Percentiles rank a stretch among this genome's conserved stretches.
Conservation (phyloP, 2,888 invertebrate species). For the Leptopilina syphax region DNA sequence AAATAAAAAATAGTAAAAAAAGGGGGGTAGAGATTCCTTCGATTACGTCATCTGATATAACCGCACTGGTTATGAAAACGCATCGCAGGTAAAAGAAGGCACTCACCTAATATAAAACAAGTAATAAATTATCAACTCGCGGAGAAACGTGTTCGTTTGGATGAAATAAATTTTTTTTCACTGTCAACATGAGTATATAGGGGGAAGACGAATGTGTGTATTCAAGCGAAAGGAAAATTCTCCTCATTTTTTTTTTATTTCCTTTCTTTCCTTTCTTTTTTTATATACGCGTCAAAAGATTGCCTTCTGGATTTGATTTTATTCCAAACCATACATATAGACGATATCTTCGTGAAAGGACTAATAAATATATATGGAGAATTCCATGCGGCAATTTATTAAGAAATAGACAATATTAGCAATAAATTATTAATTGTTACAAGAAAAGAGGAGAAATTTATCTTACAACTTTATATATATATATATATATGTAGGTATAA, state of each 20-base stretch:
- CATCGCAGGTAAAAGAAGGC: not conserved
- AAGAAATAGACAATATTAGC: not conserved
- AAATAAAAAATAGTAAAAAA: not conserved
- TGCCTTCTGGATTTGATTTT: conserved; percentile 6
- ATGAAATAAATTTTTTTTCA: conserved; percentile 5
- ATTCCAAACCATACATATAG: not conserved
- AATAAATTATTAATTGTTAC: conserved; percentile 15
- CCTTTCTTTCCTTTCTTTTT: not conserved
- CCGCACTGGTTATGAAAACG: conserved; percentile 6
- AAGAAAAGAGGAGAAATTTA: conserved; percentile 6
- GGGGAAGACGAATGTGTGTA: not conserved
- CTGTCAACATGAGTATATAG: not conserved
- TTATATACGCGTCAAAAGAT: not conserved
- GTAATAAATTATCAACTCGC: conserved; percentile 2
- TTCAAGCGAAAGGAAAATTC: conserved; percentile 5
- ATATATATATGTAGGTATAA: too few species aligned
- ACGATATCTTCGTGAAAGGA: not conserved
- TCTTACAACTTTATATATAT: not conserved
- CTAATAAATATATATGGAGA: not conserved
- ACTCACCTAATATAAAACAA: not conserved
- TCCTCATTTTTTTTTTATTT: too few species aligned
- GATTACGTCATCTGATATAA: not conserved
- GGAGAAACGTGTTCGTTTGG: conserved; percentile 1
- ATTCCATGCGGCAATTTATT: not conserved
- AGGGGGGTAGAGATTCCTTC: not conserved